These are phyloP conservation scores for Sebastes steindachneri DNA, from an alignment of 2,797 vertebrate genomes.

Conservation along the genomic window DNA sequence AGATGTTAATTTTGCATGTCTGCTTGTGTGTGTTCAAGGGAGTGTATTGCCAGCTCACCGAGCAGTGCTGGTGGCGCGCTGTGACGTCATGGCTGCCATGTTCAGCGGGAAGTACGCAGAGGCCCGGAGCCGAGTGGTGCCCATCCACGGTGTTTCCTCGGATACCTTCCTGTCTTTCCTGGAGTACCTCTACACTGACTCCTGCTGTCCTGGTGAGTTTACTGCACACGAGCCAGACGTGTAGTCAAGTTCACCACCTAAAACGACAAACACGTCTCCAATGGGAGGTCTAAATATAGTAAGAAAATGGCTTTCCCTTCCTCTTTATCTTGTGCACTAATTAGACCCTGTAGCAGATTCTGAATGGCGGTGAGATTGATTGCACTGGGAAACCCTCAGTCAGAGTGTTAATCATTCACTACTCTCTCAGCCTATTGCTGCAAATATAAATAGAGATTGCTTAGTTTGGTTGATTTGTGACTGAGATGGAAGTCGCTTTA, in stretches of 20 bases:
- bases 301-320: not conserved
- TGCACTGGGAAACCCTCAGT: slow-evolving; percentile 6
- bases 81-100: slow-evolving; percentile 98
- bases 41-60: slow-evolving; percentile 92
- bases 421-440: not conserved
- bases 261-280: not conserved
- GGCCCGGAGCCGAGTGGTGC: slow-evolving; percentile 91
- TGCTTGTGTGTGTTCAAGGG: slow-evolving; percentile 76
- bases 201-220: slow-evolving; percentile 93
- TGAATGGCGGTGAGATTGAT: slow-evolving; percentile 6
- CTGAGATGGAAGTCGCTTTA: not conserved
- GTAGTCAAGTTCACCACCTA: not conserved
- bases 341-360: slow-evolving; percentile 8
- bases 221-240: slow-evolving; percentile 30
- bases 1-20: not conserved
- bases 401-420: slow-evolving; percentile 14
- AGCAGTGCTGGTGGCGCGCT: slow-evolving; percentile 94
- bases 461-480: not conserved
- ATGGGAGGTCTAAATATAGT: slow-evolving; percentile 5
- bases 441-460: slow-evolving; percentile 5
- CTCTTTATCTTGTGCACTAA: slow-evolving; percentile 14
- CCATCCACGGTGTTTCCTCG: slow-evolving; percentile 95
- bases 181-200: slow-evolving; percentile 97
- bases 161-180: slow-evolving; percentile 97
- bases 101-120: slow-evolving; percentile 97